Base-by-base conservation (phyloP, 2,888 invertebrate genomes). In the Caenorhabditis sulstoni region DNA sequence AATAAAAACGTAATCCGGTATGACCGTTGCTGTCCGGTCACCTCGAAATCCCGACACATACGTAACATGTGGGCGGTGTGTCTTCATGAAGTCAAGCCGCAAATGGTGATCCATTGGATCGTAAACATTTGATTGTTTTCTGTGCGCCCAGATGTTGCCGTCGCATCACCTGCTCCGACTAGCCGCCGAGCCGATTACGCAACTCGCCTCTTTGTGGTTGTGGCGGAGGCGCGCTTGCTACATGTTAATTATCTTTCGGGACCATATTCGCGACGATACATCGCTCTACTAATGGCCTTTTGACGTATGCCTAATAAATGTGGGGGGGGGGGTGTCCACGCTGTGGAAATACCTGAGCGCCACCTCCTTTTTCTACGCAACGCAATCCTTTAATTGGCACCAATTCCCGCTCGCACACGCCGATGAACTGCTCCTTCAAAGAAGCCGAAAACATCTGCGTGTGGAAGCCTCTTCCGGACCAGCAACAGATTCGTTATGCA, bases 71-170 rank as follows among this genome's bases (percentile, higher is more conserved):
- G 52, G 52, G 45, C 55, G 16, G 16, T 16, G 20, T 23, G 45
- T 37, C 39, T 59, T 58, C 50, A 16, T 23, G 44, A 66, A 65
- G 49, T 74, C 58, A 61, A 58, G 22, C 53, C 50, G 55, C 45
- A 55, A 55, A 53, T 37, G 58, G 29, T 74, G 49, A 67, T 76
- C 39, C 64, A 76, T 53, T 58, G 76, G 64, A 76, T 76, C 76
- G 76, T 76, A 76, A 76, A 76, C 62, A 76, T 76, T 76, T 76
- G 76, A 76, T 76, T 68, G 62, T 67, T 29, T 29, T 29, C 29
- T 39, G 41, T 52, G 59, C 61, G 55, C 66, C 67, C 76, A 76
- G 76, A 76, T 76, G 76, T 76, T 76, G 49, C 41, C 23, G 41
- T 58, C 39, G 39, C 75, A 67, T 76, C 76, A 76, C 55, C 68